Conservation (phyloP, 2,113 vertebrate species). For the Eurypyga helias region DNA sequence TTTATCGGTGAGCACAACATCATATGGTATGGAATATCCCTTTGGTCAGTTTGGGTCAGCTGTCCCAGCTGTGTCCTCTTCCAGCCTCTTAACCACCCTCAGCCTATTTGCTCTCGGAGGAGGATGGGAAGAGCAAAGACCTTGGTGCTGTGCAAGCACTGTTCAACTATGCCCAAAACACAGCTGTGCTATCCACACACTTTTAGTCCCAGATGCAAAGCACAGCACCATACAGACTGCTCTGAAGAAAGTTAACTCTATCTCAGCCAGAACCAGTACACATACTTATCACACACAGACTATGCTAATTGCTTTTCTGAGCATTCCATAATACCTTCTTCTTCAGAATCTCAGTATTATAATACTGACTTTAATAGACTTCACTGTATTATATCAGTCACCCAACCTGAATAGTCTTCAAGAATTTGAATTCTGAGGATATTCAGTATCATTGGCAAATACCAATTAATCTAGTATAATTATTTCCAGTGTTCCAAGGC, state of each 20-base stretch:
- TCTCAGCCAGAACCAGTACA: not conserved
- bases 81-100: not conserved
- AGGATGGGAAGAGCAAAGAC: not conserved
- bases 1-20: not conserved
- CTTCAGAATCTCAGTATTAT: not conserved
- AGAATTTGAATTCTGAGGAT: not conserved
- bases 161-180: not conserved
- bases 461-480: not conserved
- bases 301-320: not conserved
- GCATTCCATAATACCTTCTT: not conserved
- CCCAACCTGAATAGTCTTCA: not conserved
- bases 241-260: not conserved
- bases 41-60: not conserved
- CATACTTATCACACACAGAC: not conserved
- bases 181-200: accelerated
- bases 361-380: not conserved
- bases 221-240: not conserved
- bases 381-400: not conserved
- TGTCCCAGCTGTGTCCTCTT: accelerated
- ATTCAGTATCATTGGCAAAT: not conserved
- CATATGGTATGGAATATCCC: not conserved
- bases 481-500: not conserved
- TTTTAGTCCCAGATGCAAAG: not conserved
- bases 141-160: not conserved
- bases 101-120: not conserved